Percentiles rank a stretch among this genome's conserved stretches.
phyloP scores from a whole-genome alignment of 2,797 vertebrate genomes.

The Molothrus aeneus region DNA sequence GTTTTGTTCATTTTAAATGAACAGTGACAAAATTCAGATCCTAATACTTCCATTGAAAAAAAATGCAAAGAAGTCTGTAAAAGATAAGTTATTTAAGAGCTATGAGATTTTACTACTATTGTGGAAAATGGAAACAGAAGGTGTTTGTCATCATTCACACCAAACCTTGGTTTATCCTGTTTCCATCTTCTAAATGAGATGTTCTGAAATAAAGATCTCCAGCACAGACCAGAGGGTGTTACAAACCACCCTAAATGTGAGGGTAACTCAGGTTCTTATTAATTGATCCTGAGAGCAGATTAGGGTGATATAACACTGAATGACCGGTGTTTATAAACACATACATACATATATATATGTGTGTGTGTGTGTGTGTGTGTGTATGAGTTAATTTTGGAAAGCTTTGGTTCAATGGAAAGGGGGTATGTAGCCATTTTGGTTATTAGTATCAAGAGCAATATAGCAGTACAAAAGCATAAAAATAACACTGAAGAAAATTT shows the following conservation, averaged over 20 bases:
- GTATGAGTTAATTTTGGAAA: neutral
- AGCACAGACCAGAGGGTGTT: neutral
- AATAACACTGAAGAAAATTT: neutral
- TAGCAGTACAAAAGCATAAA: neutral
- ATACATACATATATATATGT: too few relatives aligned
- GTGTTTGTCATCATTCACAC: neutral
- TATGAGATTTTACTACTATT: neutral
- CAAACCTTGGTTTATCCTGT: neutral
- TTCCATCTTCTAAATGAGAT: neutral
- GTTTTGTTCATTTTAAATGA: neutral
- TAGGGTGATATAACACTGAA: neutral
- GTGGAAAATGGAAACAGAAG: neutral
- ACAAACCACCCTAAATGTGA: neutral
- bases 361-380: too few relatives aligned
- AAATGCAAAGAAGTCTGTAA: neutral
- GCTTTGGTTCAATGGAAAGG: neutral
- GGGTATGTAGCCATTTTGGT: neutral
- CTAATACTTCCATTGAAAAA: neutral
- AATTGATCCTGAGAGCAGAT: neutral
- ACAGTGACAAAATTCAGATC: neutral
- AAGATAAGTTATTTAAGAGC: neutral
- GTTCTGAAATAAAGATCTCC: neutral
- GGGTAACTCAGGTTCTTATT: neutral
- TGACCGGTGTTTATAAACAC: accelerated
- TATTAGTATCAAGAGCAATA: neutral